Evolutionary conservation across 2,113 vertebrate genomes (phyloP), one percentile per base, ranked within the genome.

Genomic region (Colinus virginianus): DNA sequence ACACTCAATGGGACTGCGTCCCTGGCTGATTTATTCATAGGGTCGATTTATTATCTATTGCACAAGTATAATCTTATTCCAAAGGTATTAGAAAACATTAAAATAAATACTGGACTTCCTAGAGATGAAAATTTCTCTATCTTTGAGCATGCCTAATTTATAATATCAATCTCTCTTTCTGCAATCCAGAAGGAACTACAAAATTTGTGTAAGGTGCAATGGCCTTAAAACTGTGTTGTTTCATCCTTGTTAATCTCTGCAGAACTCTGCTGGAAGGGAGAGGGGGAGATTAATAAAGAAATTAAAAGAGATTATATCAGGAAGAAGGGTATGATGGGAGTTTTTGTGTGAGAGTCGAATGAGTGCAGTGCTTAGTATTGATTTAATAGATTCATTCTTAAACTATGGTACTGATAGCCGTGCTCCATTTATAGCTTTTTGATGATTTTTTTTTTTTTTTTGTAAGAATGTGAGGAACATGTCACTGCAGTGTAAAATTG

Each of bases 31-130:
- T 78, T 88, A 64, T 90, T 94, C 43, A 80, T 55, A 83, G 61
- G 26, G 86, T 88, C 88, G 69, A n/a, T 84, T 92, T 93, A 90
- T 90, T 89, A 94, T 91, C 63, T 83, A 78, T 40, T 75, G 30
- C 53, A 56, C 77, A 78, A 61, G 62, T 9, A 22, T 93, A 91
- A 88, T 78, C 83, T 76, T 84, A 68, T 70, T 91, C 45, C 21
- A 88, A 62, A 91, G 22, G 13, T 70, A 74, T 90, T 64, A 77
- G 78, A 91, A 94, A 83, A 28, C 78, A 78, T 78, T 71, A 71
- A 67, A 90, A 61, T 90, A 90, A 63, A 48, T 72, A 23, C 20
- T 15, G 15, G 63, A 58, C 14, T 94, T 87, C 51, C 64, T 71
- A 64, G 71, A 79, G 43, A 80, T 59, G 68, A 58, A 23, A 13